Base-by-base conservation (phyloP, 1,140 invertebrate genomes). In the Bombus sibiricus region DNA sequence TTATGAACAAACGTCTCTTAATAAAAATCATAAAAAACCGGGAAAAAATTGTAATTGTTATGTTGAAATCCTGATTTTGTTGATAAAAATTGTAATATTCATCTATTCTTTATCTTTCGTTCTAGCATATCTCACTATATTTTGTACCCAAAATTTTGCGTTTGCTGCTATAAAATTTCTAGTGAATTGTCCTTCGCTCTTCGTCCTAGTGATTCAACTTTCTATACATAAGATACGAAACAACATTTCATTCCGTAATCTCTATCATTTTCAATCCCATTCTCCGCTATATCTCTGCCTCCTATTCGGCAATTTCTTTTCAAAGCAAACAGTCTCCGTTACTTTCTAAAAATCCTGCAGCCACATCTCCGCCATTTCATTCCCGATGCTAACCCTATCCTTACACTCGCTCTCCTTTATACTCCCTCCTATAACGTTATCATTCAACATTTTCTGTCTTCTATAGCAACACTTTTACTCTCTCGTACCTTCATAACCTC, bases 351-450 rank as follows among this genome's bases (percentile, higher is more conserved):
- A 59, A 59, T 59, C 8, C 53, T 39, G 34, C 12, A 25, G 25
- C 74, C 9, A 62, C 75, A 77, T 39, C 75, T 77, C 75, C n/a
- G 37, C 37, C 75, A 28, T 62, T 77, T 62, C 57, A n/a, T n/a
- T 53, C 37, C 25, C 25, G 10, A 34, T 39, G 13, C 25, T 25
- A 37, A 37, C 53, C 37, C 74, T n/a, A 15, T n/a, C 37, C 53
- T 62, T 62, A 62, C 12, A 9, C 28, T 28, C 28, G 12, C 12
- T 62, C 59, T n/a, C 22, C 12, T 25, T 62, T 22, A 13, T 62
- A n/a, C 12, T n/a, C 28, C 59, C 59, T 5, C 28, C 12, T 4
- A 13, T 12, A 62, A 62, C 28, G 12, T 62, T n/a, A n/a, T 62
- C 59, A n/a, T 62, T 62, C 59, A n/a, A 62, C 59, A 62, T 62